A percentile compares a stretch with the other conserved stretches of the same genome.
Conservation (phyloP, 2,797 vertebrate genomes). For the Morelia viridis region DNA sequence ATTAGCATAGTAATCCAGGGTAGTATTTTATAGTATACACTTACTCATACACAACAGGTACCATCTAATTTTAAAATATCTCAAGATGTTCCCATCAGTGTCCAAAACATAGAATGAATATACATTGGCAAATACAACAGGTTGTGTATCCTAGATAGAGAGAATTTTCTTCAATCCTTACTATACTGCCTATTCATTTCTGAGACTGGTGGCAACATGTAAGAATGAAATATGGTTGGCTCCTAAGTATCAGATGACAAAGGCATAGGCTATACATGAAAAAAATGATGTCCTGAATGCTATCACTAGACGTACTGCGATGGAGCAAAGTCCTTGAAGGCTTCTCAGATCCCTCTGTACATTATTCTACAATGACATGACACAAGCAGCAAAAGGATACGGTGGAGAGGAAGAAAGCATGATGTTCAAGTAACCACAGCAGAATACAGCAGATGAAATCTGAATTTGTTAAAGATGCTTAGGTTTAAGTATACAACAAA, state of each 20-base stretch:
- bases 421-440: not conserved
- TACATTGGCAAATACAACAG: not conserved
- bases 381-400: not conserved
- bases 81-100: constrained; percentile 14
- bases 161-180: not conserved
- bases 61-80: constrained; percentile 5
- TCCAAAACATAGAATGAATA: not conserved
- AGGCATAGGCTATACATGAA: not conserved
- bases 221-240: not conserved
- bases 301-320: not conserved
- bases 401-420: not conserved
- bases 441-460: not conserved
- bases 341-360: not conserved
- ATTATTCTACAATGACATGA: not conserved
- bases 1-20: not conserved
- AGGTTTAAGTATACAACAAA: not conserved
- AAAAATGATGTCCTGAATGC: not conserved
- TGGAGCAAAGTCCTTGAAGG: not conserved
- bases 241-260: not conserved
- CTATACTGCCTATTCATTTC: not conserved
- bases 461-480: not conserved
- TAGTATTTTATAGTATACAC: not conserved
- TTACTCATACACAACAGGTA: not conserved
- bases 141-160: not conserved
- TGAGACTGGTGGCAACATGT: not conserved